Evolutionary conservation across 1,140 invertebrate species (phyloP).

Genomic region (Pristionchus pacificus): DNA sequence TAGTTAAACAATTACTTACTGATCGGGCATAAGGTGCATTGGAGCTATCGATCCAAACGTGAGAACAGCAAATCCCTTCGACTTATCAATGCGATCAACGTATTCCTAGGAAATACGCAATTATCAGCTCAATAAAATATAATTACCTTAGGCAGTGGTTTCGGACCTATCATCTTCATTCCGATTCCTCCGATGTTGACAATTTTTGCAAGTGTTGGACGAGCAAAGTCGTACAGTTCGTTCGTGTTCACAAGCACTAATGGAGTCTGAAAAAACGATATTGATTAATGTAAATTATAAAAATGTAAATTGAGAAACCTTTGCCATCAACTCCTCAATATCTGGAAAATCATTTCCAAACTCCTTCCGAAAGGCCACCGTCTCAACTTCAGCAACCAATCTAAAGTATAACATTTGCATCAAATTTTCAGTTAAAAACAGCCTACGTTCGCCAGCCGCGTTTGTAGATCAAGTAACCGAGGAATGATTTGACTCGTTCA

Average conservation of each 20-base stretch:
- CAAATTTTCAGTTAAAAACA: too few species aligned
- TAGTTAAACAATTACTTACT: background rate
- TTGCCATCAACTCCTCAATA: background rate
- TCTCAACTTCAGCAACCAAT: conserved; percentile 13
- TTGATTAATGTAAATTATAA: too few species aligned
- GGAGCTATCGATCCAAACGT: conserved; percentile 7
- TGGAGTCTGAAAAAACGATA: conserved; percentile 17
- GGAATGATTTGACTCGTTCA: conserved; percentile 19
- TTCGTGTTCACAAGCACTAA: conserved; percentile 26
- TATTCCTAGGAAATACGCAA: conserved; percentile 7
- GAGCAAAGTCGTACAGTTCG: conserved; percentile 29
- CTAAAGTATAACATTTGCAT: too few species aligned
- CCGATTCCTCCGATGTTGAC: conserved; percentile 26
- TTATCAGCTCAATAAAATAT: background rate
- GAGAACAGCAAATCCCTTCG: conserved; percentile 5
- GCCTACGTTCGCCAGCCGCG: too few species aligned
- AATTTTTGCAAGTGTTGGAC: conserved; percentile 25
- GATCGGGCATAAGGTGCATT: conserved; percentile 9
- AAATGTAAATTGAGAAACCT: too few species aligned
- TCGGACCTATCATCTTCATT: conserved; percentile 16
- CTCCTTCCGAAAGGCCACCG: conserved; percentile 19
- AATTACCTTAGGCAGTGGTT: conserved; percentile 9
- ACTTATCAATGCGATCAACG: conserved; percentile 4
- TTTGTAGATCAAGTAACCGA: conserved; percentile 9
- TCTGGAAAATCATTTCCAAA: conserved; percentile 25